Percentiles rank a stretch among this genome's conserved stretches.
Evolutionary conservation across 2,797 vertebrate genomes (phyloP).

Genomic region (Rhinogobio ventralis): DNA sequence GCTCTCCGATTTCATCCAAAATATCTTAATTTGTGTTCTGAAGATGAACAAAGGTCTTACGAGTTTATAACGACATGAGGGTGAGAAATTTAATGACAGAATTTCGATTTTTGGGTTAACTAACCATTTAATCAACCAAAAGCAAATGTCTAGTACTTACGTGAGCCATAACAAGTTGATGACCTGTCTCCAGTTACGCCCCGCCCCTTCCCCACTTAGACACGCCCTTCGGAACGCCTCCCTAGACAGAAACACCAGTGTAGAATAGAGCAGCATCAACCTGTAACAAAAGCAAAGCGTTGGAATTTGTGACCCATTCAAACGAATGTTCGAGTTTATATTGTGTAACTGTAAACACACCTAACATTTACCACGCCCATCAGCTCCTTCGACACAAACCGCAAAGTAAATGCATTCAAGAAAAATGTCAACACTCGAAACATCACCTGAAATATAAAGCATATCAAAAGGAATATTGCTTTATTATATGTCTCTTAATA

Average conservation of each 20-base stretch:
- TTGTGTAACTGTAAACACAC: constrained; percentile 70
- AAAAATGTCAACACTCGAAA: constrained; percentile 91
- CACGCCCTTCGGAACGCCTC: constrained; percentile 96
- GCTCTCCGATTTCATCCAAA: no score
- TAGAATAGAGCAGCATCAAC: constrained; percentile 90
- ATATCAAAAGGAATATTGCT: background rate
- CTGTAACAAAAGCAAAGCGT: constrained; percentile 70
- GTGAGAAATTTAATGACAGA: no score
- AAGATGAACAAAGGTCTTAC: no score
- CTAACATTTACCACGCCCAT: constrained; percentile 94
- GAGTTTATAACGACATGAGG: no score
- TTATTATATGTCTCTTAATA: background rate
- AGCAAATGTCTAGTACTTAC: constrained; percentile 75
- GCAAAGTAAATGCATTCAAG: constrained; percentile 93
- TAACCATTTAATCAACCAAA: no score
- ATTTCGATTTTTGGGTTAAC: no score
- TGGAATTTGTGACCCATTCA: background rate
- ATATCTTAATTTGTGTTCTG: no score
- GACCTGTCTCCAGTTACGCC: constrained; percentile 89
- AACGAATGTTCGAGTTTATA: background rate
- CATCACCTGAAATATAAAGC: constrained; percentile 79
- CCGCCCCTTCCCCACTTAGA: constrained; percentile 82
- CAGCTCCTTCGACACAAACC: constrained; percentile 93
- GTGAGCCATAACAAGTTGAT: constrained; percentile 94
- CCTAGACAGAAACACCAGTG: constrained; percentile 90